Conservation (phyloP, 2,888 invertebrate genomes). For the Eupsilia transversa region DNA sequence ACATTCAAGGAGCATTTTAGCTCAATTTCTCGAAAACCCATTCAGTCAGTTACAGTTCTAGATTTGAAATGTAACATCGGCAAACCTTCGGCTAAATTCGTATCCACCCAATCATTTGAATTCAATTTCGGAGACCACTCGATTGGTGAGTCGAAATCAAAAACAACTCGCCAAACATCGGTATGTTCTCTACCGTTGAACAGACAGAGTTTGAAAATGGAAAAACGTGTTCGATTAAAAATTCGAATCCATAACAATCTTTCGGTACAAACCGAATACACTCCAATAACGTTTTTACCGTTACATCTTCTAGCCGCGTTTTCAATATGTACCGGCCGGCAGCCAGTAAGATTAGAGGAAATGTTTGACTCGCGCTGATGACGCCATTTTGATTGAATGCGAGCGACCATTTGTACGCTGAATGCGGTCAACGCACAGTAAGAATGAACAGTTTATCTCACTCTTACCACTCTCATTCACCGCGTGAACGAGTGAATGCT, state of each 20-base stretch:
- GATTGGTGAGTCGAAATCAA: conserved; percentile 23
- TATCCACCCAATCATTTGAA: conserved; percentile 43
- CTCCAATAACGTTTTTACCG: conserved; percentile 13
- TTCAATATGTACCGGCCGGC: not conserved
- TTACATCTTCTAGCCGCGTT: conserved; percentile 15
- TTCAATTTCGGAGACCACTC: conserved; percentile 29
- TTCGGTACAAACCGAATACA: conserved; percentile 19
- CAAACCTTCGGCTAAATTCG: conserved; percentile 65
- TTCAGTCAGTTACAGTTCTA: conserved; percentile 57
- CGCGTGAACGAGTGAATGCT: conserved; percentile 1
- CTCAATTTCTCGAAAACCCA: conserved; percentile 49
- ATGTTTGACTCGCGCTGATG: not conserved
- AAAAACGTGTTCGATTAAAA: conserved; percentile 11
- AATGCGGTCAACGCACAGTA: not conserved
- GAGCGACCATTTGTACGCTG: conserved; percentile 3
- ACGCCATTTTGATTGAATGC: not conserved
- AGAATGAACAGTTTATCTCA: conserved; percentile 2
- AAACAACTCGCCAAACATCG: conserved; percentile 23
- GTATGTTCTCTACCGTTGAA: conserved; percentile 28
- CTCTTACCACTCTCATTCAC: conserved; percentile 6
- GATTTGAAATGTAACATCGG: conserved; percentile 54
- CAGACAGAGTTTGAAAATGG: conserved; percentile 30
- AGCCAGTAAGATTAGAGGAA: not conserved
- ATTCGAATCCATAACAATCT: conserved; percentile 33
- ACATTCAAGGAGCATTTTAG: conserved; percentile 58